These are phyloP conservation scores for Craseonycteris thonglongyai DNA, from an alignment of 2,113 vertebrate species.

Conservation along the genomic window DNA sequence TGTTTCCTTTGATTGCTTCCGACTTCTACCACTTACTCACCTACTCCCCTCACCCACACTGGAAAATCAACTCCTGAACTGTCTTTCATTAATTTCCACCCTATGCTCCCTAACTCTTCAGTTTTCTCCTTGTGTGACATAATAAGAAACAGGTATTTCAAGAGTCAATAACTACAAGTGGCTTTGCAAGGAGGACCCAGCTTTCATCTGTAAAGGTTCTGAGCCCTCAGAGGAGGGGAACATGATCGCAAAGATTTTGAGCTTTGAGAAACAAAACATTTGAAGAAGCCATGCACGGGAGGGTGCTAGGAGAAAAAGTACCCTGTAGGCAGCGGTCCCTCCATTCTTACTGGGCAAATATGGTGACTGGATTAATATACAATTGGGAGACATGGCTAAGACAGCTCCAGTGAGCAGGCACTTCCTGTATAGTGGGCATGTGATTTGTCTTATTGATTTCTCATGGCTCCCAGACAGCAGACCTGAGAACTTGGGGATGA, in stretches of 20 bases:
- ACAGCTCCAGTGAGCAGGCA: neutral
- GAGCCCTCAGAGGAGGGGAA: neutral
- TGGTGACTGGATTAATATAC: neutral
- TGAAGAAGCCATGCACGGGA: neutral
- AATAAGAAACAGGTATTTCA: conserved; percentile 59
- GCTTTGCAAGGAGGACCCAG: conserved; percentile 16
- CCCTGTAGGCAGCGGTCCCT: neutral
- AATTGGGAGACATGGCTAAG: neutral
- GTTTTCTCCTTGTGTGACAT: conserved; percentile 37
- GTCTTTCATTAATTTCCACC: conserved; percentile 36
- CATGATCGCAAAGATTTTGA: neutral
- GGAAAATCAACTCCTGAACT: conserved; percentile 8
- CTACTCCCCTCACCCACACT: too few species aligned
- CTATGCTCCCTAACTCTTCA: neutral
- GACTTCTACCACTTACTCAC: neutral
- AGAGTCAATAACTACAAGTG: conserved; percentile 23
- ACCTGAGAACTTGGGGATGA: neutral
- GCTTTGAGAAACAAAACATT: conserved; percentile 8
- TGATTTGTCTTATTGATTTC: neutral
- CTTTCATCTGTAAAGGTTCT: conserved; percentile 14
- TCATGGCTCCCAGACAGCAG: neutral
- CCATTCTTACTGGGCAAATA: neutral
- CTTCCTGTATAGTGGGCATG: fast-evolving
- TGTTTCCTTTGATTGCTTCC: neutral
- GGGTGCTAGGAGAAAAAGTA: neutral